A percentile compares a stretch with the other conserved stretches of the same genome.
phyloP scores from a whole-genome alignment of 2,888 invertebrate species.

The Thumatha senex region DNA sequence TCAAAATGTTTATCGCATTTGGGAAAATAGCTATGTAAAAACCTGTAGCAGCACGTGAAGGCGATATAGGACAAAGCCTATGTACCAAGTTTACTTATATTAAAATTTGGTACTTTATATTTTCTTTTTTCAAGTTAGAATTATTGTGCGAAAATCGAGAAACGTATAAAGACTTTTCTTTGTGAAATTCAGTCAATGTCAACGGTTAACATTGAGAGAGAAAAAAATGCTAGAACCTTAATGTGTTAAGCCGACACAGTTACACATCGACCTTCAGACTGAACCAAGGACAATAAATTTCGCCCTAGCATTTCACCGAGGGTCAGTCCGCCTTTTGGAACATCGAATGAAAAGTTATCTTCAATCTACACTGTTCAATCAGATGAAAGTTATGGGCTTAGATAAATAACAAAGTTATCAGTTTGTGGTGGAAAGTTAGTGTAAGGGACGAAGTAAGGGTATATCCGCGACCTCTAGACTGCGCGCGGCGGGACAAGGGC shows the following conservation, averaged over 20 bases:
- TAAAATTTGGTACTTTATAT: conserved; percentile 20
- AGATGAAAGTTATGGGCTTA: conserved; percentile 19
- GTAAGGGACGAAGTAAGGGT: conserved; percentile 59
- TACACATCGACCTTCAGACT: conserved; percentile 41
- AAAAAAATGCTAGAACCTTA: conserved; percentile 24
- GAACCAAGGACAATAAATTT: conserved; percentile 26
- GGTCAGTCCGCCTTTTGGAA: conserved; percentile 26
- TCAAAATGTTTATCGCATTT: not conserved
- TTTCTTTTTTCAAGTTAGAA: conserved; percentile 33
- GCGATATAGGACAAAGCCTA: conserved; percentile 17
- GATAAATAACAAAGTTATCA: conserved; percentile 36
- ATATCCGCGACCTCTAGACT: conserved; percentile 79
- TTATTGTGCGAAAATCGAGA: conserved; percentile 9
- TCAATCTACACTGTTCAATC: conserved; percentile 17
- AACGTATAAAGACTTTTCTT: conserved; percentile 7
- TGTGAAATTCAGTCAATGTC: conserved; percentile 8
- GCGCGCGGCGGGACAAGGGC: conserved; percentile 72
- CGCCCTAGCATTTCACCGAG: conserved; percentile 37
- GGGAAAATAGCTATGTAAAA: not conserved
- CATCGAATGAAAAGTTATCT: conserved; percentile 9
- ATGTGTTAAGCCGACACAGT: conserved; percentile 26
- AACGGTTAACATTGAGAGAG: conserved; percentile 15
- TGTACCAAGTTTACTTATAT: conserved; percentile 7
- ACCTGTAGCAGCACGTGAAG: conserved; percentile 5
- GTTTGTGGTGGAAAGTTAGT: conserved; percentile 38